A percentile compares a stretch with the other conserved stretches of the same genome.
phyloP scores from a whole-genome alignment of 1,140 invertebrate genomes.

The Samia ricini region DNA sequence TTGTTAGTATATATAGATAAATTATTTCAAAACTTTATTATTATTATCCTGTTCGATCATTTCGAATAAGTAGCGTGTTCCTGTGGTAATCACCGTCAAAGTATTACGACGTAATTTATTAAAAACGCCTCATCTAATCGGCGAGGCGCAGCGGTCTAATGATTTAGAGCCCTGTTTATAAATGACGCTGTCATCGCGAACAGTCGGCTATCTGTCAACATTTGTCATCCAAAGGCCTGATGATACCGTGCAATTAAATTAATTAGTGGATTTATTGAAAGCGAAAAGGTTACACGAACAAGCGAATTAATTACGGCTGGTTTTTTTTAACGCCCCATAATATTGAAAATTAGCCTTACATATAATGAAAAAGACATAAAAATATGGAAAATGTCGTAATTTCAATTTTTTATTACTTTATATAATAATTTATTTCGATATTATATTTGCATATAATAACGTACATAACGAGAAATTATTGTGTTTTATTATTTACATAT shows the following conservation, averaged over 20 bases:
- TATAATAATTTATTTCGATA: too few relatives aligned
- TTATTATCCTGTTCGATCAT: too few relatives aligned
- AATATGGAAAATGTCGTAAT: too few relatives aligned
- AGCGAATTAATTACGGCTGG: neutral
- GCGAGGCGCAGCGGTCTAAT: constrained; percentile 35
- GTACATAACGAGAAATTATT: too few relatives aligned
- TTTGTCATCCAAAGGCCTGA: constrained; percentile 53
- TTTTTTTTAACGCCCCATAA: too few relatives aligned
- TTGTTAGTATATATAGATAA: too few relatives aligned
- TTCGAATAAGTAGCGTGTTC: neutral
- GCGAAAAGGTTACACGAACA: neutral
- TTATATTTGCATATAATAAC: too few relatives aligned
- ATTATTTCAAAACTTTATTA: too few relatives aligned
- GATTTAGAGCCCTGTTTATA: constrained; percentile 48
- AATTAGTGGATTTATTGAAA: constrained; percentile 30
- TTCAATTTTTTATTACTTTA: too few relatives aligned
- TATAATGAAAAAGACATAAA: too few relatives aligned
- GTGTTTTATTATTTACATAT: too few relatives aligned
- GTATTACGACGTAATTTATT: constrained; percentile 41
- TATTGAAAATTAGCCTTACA: too few relatives aligned
- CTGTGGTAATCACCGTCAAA: constrained; percentile 24
- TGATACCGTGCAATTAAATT: constrained; percentile 38
- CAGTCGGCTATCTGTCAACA: constrained; percentile 51
- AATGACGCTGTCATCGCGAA: constrained; percentile 64
- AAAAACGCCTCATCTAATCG: constrained; percentile 38